Percentiles rank a stretch among this genome's conserved stretches.
Conservation (phyloP, 2,797 vertebrate species). For the Darevskia mixta region DNA sequence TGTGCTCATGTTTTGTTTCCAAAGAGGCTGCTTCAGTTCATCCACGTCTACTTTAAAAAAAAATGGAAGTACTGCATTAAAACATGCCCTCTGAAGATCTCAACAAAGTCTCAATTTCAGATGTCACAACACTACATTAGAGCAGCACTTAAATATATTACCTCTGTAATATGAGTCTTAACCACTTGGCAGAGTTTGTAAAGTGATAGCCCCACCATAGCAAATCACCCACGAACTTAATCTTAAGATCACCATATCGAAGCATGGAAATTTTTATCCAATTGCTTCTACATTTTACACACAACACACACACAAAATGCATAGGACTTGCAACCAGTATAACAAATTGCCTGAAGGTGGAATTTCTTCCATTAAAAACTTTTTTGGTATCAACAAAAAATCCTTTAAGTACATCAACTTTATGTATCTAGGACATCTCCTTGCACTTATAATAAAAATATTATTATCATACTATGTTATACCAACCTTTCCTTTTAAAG, state of each 20-base stretch:
- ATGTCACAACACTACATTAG: not conserved
- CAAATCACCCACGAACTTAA: not conserved
- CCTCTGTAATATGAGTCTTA: not conserved
- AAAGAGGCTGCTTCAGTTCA: not conserved
- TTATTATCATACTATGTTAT: constrained; percentile 14
- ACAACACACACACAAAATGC: not conserved
- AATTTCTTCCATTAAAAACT: not conserved
- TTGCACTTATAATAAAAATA: constrained; percentile 25
- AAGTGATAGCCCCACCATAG: not conserved
- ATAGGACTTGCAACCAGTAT: not conserved
- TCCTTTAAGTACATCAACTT: constrained; percentile 6
- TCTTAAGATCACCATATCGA: not conserved
- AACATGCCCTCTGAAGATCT: not conserved
- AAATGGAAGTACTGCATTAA: not conserved
- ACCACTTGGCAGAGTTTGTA: not conserved
- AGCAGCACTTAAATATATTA: not conserved
- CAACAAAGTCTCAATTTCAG: not conserved
- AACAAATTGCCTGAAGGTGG: not conserved
- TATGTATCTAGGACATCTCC: constrained; percentile 15
- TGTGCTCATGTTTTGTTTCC: not conserved
- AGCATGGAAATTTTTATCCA: not conserved
- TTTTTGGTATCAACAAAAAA: not conserved
- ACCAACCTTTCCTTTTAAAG: constrained; percentile 19
- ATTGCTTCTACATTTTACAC: not conserved
- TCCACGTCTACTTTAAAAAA: not conserved